Conservation (phyloP, 2,113 vertebrate genomes). For the Siniperca knerii region DNA sequence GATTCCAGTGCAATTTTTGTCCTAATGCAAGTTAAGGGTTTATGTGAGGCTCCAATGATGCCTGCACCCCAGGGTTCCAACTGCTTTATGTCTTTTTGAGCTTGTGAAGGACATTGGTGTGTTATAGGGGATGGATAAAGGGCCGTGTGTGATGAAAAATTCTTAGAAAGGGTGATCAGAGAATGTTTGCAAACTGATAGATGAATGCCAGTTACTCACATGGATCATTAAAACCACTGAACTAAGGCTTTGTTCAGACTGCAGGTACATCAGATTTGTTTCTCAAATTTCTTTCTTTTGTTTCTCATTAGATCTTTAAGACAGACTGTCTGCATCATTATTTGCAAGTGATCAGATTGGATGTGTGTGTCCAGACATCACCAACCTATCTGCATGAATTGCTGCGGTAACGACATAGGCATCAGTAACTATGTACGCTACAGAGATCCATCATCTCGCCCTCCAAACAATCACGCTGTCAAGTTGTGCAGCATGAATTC, state of each 20-base stretch:
- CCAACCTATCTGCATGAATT: too few species aligned
- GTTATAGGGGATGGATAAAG: slow-evolving; percentile 10
- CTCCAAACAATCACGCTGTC: too few species aligned
- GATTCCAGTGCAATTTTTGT: neutral
- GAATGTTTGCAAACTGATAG: neutral
- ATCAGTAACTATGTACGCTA: too few species aligned
- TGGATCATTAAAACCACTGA: neutral
- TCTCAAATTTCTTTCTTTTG: too few species aligned
- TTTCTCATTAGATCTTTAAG: too few species aligned
- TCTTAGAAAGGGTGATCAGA: neutral
- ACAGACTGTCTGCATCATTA: too few species aligned
- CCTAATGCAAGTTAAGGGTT: slow-evolving; percentile 2
- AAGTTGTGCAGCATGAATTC: too few species aligned
- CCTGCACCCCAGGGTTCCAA: neutral
- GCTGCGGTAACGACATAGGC: too few species aligned
- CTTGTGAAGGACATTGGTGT: neutral
- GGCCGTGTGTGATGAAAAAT: neutral
- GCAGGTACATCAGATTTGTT: too few species aligned
- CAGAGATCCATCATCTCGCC: too few species aligned
- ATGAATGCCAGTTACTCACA: neutral
- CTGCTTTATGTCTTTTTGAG: slow-evolving; percentile 31
- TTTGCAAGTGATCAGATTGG: too few species aligned
- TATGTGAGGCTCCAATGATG: neutral
- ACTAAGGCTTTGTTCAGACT: neutral
- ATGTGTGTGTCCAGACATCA: too few species aligned